Evolutionary conservation across 2,888 invertebrate genomes (phyloP), one percentile per base, ranked within the genome.

Genomic region (Oscheius sp.): DNA sequence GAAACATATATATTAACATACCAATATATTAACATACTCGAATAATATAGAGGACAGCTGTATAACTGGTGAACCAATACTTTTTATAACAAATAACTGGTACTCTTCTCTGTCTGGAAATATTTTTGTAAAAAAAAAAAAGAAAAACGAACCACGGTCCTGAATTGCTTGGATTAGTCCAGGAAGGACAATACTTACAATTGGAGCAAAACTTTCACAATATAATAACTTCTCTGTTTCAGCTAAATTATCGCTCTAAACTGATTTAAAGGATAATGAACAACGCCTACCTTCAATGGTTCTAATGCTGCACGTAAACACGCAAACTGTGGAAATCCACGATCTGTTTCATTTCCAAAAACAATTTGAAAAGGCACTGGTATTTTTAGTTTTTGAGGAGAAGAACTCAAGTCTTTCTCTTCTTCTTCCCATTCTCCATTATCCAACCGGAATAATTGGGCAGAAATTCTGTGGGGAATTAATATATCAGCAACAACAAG

Each of bases 161-260:
- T 54, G 41, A 28, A 8, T 12, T 9, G 38, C 30, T 36, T 45
- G 45, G 38, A 74, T 47, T 22, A 74, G 41, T 14, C 30, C 44
- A 17, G 71, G 71, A 24, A 74, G 36, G 5, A 67, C 71, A 28
- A 30, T 30, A 22, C 62, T 63, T 54, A 74, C 50, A 24, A 74
- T 50, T 0, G 49, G 45, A 28, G 67, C 33, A 17, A 74, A 61
- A 9, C 57, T 49, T 12, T 74, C 73, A 33, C 71, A 74, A 49
- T 74, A 74, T 12, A 54, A 51, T 4, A 71, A 64, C 14, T 69
- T 45, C 26, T 71, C 67, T 20, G 67, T 71, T 45, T 71, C 70
- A 3, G 28, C 20, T 28, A 44, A 30, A n/a, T 41, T 28, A 14
- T 59, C 30, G 17, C 28, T 44, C 56, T 56, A 36, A 8, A 20